Evolutionary conservation across 2,797 vertebrate genomes (phyloP).

Genomic region (Tangara arthus): DNA sequence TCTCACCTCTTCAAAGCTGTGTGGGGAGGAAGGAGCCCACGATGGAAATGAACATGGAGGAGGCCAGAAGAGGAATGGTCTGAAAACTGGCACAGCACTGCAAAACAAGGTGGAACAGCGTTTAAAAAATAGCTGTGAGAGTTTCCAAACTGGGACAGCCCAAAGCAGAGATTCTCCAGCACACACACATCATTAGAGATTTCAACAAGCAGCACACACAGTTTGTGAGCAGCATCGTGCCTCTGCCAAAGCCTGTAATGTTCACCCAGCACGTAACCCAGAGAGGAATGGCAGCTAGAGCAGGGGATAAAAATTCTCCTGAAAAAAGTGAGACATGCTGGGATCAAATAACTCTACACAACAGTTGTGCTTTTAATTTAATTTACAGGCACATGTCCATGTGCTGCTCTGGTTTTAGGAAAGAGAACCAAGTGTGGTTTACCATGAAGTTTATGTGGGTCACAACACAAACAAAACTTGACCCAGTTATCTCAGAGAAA

Average conservation of each 20-base stretch:
- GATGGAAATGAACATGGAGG: neutral
- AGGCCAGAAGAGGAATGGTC: neutral
- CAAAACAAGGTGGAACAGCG: neutral
- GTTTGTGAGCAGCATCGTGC: neutral
- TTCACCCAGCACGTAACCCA: neutral
- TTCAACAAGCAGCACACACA: fast-evolving
- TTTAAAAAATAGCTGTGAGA: neutral
- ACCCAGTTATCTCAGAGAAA: neutral
- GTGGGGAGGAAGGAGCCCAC: neutral
- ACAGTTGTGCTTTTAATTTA: neutral
- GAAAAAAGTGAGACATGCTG: neutral
- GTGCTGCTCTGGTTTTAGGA: neutral
- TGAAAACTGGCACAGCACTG: neutral
- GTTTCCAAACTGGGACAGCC: neutral
- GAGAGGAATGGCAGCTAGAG: neutral
- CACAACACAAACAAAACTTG: neutral
- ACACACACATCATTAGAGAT: fast-evolving
- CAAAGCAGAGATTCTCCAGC: neutral
- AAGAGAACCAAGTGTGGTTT: neutral
- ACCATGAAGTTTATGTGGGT: neutral
- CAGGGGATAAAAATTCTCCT: neutral
- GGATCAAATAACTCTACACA: neutral
- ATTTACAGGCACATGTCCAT: neutral
- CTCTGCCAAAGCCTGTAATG: neutral
- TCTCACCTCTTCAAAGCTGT: neutral